These are phyloP conservation scores for Xanthia icteritia DNA, from an alignment of 2,888 invertebrate species.

Conservation along the genomic window DNA sequence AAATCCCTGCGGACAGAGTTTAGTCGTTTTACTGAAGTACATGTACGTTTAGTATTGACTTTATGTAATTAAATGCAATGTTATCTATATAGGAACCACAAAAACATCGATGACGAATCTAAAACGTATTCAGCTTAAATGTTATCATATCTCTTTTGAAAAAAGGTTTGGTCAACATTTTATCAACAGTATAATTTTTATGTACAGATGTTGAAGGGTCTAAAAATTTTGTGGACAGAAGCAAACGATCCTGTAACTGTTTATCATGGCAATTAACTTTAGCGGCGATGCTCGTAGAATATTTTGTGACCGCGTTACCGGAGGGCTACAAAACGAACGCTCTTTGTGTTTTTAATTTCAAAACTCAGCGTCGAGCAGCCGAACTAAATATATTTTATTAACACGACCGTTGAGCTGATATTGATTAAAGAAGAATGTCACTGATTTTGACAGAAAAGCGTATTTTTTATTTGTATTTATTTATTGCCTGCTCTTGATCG, in stretches of 20 bases:
- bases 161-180: constrained; percentile 44
- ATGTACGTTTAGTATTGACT: neutral
- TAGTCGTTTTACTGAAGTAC: neutral
- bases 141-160: constrained; percentile 20
- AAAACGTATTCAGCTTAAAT: neutral
- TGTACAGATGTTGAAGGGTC: constrained; percentile 55
- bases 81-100: neutral
- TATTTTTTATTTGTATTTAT: too few species aligned
- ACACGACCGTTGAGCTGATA: neutral
- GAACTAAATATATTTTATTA: constrained; percentile 4
- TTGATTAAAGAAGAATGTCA: neutral
- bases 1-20: neutral
- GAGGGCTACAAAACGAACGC: neutral
- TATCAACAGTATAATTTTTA: constrained; percentile 49
- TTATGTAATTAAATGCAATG: neutral
- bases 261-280: constrained; percentile 80
- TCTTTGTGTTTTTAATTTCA: neutral
- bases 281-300: constrained; percentile 68
- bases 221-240: constrained; percentile 60
- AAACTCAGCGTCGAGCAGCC: neutral
- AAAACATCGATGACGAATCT: neutral
- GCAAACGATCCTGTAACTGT: constrained; percentile 75
- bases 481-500: too few species aligned
- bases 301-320: constrained; percentile 65
- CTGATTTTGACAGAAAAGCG: neutral